Base-by-base conservation (phyloP, 2,113 vertebrate genomes). In the Lampris incognitus region DNA sequence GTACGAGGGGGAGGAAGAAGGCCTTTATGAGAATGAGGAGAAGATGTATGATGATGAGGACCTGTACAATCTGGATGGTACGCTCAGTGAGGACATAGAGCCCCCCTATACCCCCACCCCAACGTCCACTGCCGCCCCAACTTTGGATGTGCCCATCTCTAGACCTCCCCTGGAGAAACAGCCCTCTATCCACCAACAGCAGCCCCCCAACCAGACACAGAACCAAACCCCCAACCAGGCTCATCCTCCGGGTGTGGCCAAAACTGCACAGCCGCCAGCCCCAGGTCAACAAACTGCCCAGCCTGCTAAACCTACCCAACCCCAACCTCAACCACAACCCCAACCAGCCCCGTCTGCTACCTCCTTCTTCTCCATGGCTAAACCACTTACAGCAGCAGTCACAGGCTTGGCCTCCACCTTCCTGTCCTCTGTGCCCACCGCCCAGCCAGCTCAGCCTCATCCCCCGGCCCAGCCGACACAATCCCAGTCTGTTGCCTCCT, bases 161-260 rank as follows among this genome's bases (percentile, higher is more conserved):
- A 93, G 93, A 69, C 94, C 94, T 58, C 94, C 93, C 7, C 87
- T 95, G 9, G 94, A 95, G 76, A 95, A 95, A 72, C 94, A 95
- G 71, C 0, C 94, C 0, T 94, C 94, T 0, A 56, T 95, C 54
- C 90, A 93, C 65, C 92, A 94, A 79, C 92, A 94, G 72, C 91
- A 92, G 56, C 86, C 85, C 5, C 69, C 90, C 5, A 41, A 60
- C 69, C 83, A 88, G 70, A 46, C 83, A 1, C 51, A 88, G 0
- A 90, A 76, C 68, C 85, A 91, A 69, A 67, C 78, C 55, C 36
- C 87, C 60, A 91, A 72, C 76, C 91, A 90, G 74, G 66, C 78
- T 60, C 83, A 81, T 13, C 78, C 83, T 54, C 66, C 85, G 5
- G 75, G 81, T 6, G 36, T 51, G 46, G 70, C 76, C 49, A 69